Percentiles rank a stretch among this genome's conserved stretches.
Evolutionary conservation across 2,888 invertebrate species (phyloP).

Genomic region (Drymonia ruficornis): DNA sequence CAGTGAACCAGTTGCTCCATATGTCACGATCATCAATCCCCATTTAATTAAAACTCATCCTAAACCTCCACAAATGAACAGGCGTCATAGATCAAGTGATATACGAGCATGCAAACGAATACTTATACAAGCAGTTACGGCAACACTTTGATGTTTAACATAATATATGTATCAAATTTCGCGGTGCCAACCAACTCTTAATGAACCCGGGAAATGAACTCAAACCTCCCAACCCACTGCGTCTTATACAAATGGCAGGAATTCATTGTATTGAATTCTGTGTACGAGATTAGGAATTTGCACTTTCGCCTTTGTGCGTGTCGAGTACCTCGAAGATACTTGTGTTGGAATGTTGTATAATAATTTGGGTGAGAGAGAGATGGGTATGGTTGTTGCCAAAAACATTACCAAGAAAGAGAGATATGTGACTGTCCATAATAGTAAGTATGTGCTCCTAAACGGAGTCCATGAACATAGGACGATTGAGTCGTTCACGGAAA

Average conservation of each 20-base stretch:
- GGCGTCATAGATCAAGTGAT: conserved; percentile 2
- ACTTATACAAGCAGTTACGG: background rate
- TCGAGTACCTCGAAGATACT: background rate
- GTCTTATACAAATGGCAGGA: conserved; percentile 37
- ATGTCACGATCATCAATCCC: background rate
- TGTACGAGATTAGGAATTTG: conserved; percentile 46
- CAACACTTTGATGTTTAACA: conserved; percentile 18
- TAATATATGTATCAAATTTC: conserved; percentile 28
- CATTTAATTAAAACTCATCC: conserved; percentile 4
- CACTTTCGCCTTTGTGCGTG: conserved; percentile 41
- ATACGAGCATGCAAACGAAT: conserved; percentile 3
- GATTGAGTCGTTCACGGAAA: no score
- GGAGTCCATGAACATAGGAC: no score
- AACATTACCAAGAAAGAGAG: no score
- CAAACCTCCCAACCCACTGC: conserved; percentile 9
- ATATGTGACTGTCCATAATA: no score
- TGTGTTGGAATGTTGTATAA: conserved; percentile 18
- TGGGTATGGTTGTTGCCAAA: background rate
- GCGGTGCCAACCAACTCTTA: conserved; percentile 39
- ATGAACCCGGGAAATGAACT: conserved; percentile 51
- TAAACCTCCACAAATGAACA: conserved; percentile 5
- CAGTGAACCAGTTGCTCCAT: no score
- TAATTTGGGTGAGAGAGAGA: conserved; percentile 16
- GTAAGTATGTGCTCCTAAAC: no score
- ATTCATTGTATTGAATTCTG: conserved; percentile 51